A percentile compares a stretch with the other conserved stretches of the same genome.
Evolutionary conservation across 2,888 invertebrate genomes (phyloP).

Genomic region (Drosophila flavopinicola): DNA sequence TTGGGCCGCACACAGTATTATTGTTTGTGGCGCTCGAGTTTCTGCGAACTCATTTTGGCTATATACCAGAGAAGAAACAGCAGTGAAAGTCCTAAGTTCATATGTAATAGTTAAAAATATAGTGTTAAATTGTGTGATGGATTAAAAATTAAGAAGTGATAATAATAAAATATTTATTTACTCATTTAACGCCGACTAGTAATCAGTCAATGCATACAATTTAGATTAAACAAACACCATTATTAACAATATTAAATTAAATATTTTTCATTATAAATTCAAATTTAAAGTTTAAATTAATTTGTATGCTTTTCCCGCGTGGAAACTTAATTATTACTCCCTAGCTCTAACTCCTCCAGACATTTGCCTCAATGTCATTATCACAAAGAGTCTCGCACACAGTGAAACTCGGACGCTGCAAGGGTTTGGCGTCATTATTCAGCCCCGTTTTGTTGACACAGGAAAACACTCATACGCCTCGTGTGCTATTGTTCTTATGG

Average conservation of each 20-base stretch:
- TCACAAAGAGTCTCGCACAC: not conserved
- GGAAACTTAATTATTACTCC: too few species aligned
- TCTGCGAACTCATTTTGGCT: slow-evolving; percentile 91
- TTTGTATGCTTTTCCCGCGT: too few species aligned
- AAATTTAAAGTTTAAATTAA: not conserved
- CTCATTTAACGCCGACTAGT: too few species aligned
- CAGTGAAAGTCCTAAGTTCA: not conserved
- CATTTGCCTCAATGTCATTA: not conserved
- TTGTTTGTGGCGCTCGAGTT: slow-evolving; percentile 98
- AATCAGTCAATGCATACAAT: too few species aligned
- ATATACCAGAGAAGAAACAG: slow-evolving; percentile 44
- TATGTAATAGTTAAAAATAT: not conserved
- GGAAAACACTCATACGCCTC: too few species aligned
- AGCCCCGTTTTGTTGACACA: not conserved
- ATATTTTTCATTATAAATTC: too few species aligned
- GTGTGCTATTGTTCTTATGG: too few species aligned
- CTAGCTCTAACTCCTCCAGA: not conserved
- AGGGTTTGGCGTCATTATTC: not conserved
- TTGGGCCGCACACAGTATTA: slow-evolving; percentile 98
- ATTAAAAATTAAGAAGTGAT: not conserved
- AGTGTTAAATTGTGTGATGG: not conserved
- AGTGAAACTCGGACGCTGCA: not conserved
- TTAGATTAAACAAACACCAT: too few species aligned
- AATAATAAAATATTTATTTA: too few species aligned
- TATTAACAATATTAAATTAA: too few species aligned